Base-by-base conservation (phyloP, 92 coral and sea anemone genomes). In the Scolanthus callimorphus region DNA sequence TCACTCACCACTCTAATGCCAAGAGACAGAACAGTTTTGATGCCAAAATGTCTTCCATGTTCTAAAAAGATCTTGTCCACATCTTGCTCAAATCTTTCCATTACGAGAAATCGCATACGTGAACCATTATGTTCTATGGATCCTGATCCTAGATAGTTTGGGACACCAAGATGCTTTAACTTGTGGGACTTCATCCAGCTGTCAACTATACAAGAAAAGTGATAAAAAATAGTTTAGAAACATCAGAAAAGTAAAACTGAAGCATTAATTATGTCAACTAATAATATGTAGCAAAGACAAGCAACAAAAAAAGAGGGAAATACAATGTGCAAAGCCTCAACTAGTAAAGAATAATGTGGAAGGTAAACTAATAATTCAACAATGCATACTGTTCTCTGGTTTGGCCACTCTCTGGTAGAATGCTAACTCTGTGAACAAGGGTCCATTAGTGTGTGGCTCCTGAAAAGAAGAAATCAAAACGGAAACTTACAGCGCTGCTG, bases 381-480 rank as follows among this genome's bases (percentile, higher is more conserved):
- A n/a, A 17, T 20, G 49, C 72, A 23, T 65, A 85, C 94, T 70
- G 50, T 22, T 62, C 23, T 91, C 97, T 39, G 96, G 92, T 60
- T 89, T 91, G 4, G 97, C 97, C 15, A 81, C 97, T 51, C 96
- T 81, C 69, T 84, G 96, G 46, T 91, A 91, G 64, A 91, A 91
- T 23, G 97, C 96, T 25, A 91, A 89, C 57, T 91, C 97, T 48
- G 91, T 84, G 44, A 91, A 91, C 26, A 91, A 65, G n/a, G 97
- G 97, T 2, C 97, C 97, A 84, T 91, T 91, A 17, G 96, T 28
- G 29, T 91, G 96, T 1, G 97, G 97, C 44, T 91, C 97, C 97
- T 91, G 52, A 15, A 39, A 63, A 11, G 11, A 23, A 57, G 15
- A 34, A 34, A n/a, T n/a, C n/a, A n/a, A n/a, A n/a, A n/a, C n/a